phyloP scores from a whole-genome alignment of 2,797 vertebrate genomes.

The Serranus cabrilla region DNA sequence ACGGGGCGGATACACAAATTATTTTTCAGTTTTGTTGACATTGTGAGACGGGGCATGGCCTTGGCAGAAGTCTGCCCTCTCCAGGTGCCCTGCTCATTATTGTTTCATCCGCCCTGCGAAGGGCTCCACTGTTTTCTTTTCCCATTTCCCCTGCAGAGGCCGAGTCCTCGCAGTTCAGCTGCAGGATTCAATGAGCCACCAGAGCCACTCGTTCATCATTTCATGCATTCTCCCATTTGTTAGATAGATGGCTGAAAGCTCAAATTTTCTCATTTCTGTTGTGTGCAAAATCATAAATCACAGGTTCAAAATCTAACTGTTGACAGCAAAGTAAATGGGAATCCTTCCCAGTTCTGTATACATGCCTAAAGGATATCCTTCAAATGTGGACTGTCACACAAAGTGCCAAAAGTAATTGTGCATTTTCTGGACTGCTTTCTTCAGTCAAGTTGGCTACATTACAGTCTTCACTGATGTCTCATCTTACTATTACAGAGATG shows the following conservation, averaged over 20 bases:
- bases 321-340: conserved; percentile 43
- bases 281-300: conserved; percentile 57
- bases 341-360: conserved; percentile 19
- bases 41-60: too few relatives aligned
- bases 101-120: conserved; percentile 1
- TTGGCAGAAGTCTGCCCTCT: too few relatives aligned
- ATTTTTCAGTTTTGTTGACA: too few relatives aligned
- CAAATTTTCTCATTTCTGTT: conserved; percentile 43
- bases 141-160: conserved; percentile 29
- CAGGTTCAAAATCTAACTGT: conserved; percentile 17
- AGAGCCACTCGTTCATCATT: conserved; percentile 48
- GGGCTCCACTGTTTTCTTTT: conserved; percentile 19
- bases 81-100: background rate
- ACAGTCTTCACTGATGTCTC: conserved; percentile 4
- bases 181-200: conserved; percentile 35
- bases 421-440: background rate
- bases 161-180: conserved; percentile 24
- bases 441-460: background rate
- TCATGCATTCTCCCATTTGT: conserved; percentile 27
- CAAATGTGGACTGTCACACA: background rate
- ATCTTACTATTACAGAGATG: background rate
- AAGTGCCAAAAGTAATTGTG: background rate
- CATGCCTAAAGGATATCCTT: background rate
- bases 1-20: too few relatives aligned
- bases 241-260: conserved; percentile 47